Conservation (phyloP, 2,113 vertebrate genomes). For the Nicator chloris region DNA sequence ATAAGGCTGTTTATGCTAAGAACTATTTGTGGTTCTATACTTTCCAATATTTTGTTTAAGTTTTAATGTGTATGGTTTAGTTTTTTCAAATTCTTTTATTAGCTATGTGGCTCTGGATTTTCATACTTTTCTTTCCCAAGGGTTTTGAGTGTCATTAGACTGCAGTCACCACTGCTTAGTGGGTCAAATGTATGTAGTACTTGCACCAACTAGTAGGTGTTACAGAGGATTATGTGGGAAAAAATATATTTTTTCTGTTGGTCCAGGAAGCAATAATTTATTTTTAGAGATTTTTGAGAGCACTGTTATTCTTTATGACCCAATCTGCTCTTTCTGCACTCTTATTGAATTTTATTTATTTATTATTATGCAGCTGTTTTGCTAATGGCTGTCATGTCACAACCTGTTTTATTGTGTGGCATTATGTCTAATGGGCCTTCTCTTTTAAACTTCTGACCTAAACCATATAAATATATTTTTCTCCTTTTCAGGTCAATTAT, state of each 20-base stretch:
- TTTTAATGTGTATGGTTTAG: background rate
- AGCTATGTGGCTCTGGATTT: background rate
- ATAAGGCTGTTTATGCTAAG: background rate
- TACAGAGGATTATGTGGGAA: background rate
- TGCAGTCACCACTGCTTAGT: background rate
- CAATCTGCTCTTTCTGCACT: background rate
- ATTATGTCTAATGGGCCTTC: background rate
- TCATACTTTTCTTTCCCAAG: background rate
- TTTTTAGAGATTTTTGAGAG: background rate
- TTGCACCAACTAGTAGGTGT: background rate
- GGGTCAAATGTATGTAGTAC: background rate
- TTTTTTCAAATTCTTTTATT: background rate
- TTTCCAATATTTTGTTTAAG: background rate
- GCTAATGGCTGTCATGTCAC: conserved; percentile 36
- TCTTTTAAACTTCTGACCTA: conserved; percentile 13
- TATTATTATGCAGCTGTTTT: background rate
- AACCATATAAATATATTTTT: background rate
- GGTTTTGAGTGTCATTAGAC: background rate
- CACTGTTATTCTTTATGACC: background rate
- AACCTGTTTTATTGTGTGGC: conserved; percentile 9
- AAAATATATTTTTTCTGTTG: background rate
- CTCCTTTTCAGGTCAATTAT: background rate
- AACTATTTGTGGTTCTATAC: background rate
- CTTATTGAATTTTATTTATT: background rate
- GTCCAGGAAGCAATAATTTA: background rate